These are phyloP conservation scores for Sebastes fasciatus DNA, from an alignment of 2,113 vertebrate species.

Conservation along the genomic window DNA sequence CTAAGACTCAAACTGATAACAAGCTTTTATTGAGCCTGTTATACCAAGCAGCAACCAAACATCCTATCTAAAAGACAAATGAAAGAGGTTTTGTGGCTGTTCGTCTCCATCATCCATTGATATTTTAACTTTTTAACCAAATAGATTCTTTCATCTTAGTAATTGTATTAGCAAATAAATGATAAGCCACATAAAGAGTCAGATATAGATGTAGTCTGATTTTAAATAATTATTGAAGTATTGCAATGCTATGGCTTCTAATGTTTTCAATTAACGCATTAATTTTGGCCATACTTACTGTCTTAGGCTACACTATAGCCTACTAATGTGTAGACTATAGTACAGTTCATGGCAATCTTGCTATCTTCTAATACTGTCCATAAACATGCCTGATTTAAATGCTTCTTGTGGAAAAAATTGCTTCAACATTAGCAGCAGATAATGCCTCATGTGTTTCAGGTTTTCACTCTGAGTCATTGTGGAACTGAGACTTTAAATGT, in stretches of 20 bases:
- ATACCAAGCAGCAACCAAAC: not conserved
- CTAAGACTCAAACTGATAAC: no score
- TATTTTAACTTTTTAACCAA: not conserved
- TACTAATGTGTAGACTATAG: no score
- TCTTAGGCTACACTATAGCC: no score
- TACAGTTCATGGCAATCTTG: no score
- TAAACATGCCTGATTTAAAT: no score
- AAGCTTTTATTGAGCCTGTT: not conserved
- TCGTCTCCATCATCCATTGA: not conserved
- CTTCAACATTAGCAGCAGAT: not conserved
- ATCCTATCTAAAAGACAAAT: not conserved
- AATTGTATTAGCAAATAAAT: not conserved
- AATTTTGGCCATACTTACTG: not conserved
- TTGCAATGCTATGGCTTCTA: not conserved
- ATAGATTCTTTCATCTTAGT: not conserved
- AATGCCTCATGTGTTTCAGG: not conserved
- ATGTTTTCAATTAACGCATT: no score
- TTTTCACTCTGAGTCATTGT: not conserved
- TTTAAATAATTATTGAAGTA: not conserved
- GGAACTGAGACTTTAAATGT: not conserved
- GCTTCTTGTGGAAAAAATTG: no score
- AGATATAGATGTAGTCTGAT: not conserved
- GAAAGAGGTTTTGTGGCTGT: not conserved
- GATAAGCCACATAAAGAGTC: not conserved
- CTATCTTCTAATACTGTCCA: no score